Base-by-base conservation (phyloP, 1,140 invertebrate species). In the Laupala kohalensis region DNA sequence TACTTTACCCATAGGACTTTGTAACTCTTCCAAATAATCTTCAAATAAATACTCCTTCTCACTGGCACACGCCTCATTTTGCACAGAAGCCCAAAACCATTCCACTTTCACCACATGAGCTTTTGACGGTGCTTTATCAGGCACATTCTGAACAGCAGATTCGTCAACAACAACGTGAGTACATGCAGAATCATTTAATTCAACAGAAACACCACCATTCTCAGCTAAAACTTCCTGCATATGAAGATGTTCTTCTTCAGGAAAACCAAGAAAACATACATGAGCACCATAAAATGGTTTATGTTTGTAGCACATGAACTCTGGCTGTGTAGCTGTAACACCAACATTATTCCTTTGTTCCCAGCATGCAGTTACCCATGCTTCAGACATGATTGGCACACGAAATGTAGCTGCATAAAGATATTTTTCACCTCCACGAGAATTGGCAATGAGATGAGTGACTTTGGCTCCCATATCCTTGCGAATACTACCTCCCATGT, bases 71-170 rank as follows among this genome's bases (percentile, higher is more conserved):
- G 90, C 92, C 76, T 95, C 92, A 83, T 97, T 96, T 81, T 98
- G 95, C 69, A 99, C 92, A 63, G 94, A 95, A 0, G 89, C 91
- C 95, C 96, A 98, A 82, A 99, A 98, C 96, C 96, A 98, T 83
- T 97, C 93, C 24, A 90, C 91, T 80, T 92, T 94, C 53, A 95
- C 89, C 65, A 95, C 84, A 76, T 90, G 87, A 23, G 90, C 86
- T 73, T 84, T 82, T 25, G 81, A 75, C 23, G 84, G 82, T 6
- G 82, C 81, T 72, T 86, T 66, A 28, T 72, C 70, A 65, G 89
- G 89, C 74, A 88, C 81, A 69, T 86, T 79, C 74, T 84, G 85
- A 13, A 90, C 88, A 73, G 87, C 87, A 73, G 90, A 88, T 77
- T 92, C 90, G 77, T 93, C 91, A 25, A 93, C 90, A 67, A 92